Percentiles rank a stretch among this genome's conserved stretches.
Conservation (phyloP, 2,113 vertebrate genomes). For the Semnornis frantzii region DNA sequence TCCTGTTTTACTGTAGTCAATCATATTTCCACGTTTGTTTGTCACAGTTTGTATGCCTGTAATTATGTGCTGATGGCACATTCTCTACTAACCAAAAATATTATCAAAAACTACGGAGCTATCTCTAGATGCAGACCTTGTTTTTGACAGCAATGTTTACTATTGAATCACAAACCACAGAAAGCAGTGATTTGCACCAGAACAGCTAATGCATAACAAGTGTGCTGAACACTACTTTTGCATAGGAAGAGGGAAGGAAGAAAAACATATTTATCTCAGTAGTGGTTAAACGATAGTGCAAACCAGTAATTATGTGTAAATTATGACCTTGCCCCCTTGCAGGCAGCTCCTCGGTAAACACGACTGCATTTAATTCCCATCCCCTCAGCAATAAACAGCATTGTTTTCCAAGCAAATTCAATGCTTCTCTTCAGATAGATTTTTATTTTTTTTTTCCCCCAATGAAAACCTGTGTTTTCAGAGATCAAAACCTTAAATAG, state of each 20-base stretch:
- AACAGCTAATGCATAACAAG: constrained; percentile 20
- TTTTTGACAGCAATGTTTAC: constrained; percentile 21
- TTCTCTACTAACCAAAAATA: constrained; percentile 15
- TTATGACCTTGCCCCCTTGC: constrained; percentile 53
- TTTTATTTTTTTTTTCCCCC: background rate
- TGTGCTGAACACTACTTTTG: constrained; percentile 20
- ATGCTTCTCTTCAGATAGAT: background rate
- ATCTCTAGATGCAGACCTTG: constrained; percentile 26
- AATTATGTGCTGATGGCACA: constrained; percentile 15
- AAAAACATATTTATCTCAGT: constrained; percentile 59
- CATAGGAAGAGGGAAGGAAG: constrained; percentile 55
- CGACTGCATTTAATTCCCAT: constrained; percentile 16
- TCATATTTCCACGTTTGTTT: constrained; percentile 26
- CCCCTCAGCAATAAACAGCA: constrained; percentile 3
- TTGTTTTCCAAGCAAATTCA: background rate
- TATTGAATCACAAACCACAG: constrained; percentile 28
- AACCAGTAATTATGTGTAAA: constrained; percentile 61
- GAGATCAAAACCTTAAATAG: background rate
- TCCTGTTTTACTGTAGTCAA: background rate
- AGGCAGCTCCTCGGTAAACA: constrained; percentile 48
- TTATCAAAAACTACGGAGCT: constrained; percentile 16
- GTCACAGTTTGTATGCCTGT: background rate
- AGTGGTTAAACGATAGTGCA: constrained; percentile 62
- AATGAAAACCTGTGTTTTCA: background rate
- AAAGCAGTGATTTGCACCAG: constrained; percentile 63